phyloP scores from a whole-genome alignment of 1,140 invertebrate species.

The Agrilus planipennis region DNA sequence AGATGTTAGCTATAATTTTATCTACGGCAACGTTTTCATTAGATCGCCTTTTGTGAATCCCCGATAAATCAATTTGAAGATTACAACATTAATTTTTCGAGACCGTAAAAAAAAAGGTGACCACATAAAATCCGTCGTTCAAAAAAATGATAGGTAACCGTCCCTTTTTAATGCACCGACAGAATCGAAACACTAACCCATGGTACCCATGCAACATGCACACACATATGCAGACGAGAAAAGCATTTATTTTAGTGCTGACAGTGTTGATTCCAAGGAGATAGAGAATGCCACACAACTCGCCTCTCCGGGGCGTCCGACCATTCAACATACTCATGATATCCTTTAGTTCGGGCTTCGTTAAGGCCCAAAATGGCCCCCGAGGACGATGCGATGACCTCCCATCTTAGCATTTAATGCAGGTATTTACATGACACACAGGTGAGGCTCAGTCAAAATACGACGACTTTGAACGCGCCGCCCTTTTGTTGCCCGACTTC shows the following conservation, averaged over 20 bases:
- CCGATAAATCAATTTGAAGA: no score
- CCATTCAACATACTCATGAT: neutral
- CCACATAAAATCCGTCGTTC: no score
- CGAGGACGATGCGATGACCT: constrained; percentile 4
- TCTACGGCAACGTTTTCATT: no score
- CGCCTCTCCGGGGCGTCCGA: constrained; percentile 9
- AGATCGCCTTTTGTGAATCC: no score
- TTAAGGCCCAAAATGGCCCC: constrained; percentile 7
- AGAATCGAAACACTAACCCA: no score
- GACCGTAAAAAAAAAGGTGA: no score
- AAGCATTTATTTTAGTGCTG: constrained; percentile 15
- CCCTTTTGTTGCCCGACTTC: constrained; percentile 11
- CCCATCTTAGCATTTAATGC: constrained; percentile 12
- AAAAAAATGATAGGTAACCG: no score
- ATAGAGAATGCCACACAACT: constrained; percentile 16
- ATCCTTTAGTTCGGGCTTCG: constrained; percentile 3
- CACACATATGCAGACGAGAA: no score
- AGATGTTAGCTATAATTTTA: no score
- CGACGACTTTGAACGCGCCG: constrained; percentile 7
- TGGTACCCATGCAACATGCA: no score
- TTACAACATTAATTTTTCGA: no score
- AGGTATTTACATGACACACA: constrained; percentile 15
- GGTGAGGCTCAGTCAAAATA: constrained; percentile 14
- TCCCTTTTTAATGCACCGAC: no score
- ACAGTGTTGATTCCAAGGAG: constrained; percentile 13